Conservation (phyloP, 2,888 invertebrate species). For the Physocephala rufipes region DNA sequence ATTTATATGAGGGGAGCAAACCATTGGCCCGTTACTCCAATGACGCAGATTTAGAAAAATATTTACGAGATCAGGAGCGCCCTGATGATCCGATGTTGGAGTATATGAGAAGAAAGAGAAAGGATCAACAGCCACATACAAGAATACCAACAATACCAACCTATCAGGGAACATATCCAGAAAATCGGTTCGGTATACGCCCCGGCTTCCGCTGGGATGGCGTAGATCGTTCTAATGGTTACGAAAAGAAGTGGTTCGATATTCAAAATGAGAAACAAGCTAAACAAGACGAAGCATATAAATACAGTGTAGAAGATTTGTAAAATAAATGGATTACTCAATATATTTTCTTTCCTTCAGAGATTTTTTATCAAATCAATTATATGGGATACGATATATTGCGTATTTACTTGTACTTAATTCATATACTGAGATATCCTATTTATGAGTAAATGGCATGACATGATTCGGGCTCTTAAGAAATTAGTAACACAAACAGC, state of each 20-base stretch:
- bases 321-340: too few relatives aligned
- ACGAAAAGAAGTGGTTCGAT: slow-evolving; percentile 90
- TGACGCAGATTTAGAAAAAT: slow-evolving; percentile 86
- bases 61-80: slow-evolving; percentile 77
- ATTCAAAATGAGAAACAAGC: slow-evolving; percentile 79
- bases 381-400: too few relatives aligned
- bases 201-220: slow-evolving; percentile 99
- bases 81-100: slow-evolving; percentile 95
- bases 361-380: too few relatives aligned
- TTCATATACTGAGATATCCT: too few relatives aligned
- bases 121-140: slow-evolving; percentile 61
- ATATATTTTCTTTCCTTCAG: too few relatives aligned
- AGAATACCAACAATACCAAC: slow-evolving; percentile 71
- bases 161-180: slow-evolving; percentile 87
- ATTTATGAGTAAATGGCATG: too few relatives aligned
- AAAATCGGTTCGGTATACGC: slow-evolving; percentile 89
- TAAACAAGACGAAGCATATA: slow-evolving; percentile 84
- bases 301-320: slow-evolving; percentile 95
- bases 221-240: slow-evolving; percentile 96
- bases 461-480: too few relatives aligned
- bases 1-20: slow-evolving; percentile 85
- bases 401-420: too few relatives aligned
- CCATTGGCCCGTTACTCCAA: slow-evolving; percentile 90
- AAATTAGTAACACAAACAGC: too few relatives aligned
- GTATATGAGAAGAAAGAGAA: slow-evolving; percentile 77